Evolutionary conservation across 2,797 vertebrate species (phyloP), one percentile per base, ranked within the genome.

Genomic region (Takifugu ocellatus): DNA sequence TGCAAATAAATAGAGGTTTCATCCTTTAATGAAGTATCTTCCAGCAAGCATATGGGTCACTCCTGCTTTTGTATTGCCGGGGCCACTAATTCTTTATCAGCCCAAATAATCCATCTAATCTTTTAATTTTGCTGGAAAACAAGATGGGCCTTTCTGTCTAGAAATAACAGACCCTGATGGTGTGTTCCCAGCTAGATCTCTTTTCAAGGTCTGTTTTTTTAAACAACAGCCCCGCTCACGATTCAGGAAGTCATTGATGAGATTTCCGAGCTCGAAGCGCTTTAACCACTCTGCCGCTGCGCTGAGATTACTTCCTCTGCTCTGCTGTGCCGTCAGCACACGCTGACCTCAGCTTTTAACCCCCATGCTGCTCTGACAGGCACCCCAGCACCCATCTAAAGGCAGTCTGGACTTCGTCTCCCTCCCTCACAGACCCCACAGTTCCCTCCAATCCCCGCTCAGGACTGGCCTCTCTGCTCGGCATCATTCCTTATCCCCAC

Each of bases 161-260:
- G 33, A 56, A 51, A 63, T 39, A 49, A 63, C 33, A 31, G 51
- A 64, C 55, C 21, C 50, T 26, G 33, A 51, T 50, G 51, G 24
- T 57, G 46, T 7, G 31, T 42, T 49, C 47, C 12, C 45, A 29
- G 54, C 11, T n/a, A 31, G 48, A 49, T 42, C 27, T 56, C 21
- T 44, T 64, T 72, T 53, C 39, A 29, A 44, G 42, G 2, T 29
- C 54, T 11, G 51, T 63, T 46, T 57, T 72, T 67, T 64, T 26
- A 73, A 66, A 51, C 65, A 2, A 52, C 12, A 5, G 21, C 17
- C 46, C 53, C 25, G 55, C 31, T 33, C 10, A 27, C 54, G 61
- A 82, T 65, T 75, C 62, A 81, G 77, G 75, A 87, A 78, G 72
- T 70, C 48, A 81, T 86, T 75, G 75, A 85, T 83, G 53, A 77